These are phyloP conservation scores for Onthophagus taurus DNA, from an alignment of 1,140 invertebrate species.

Conservation along the genomic window DNA sequence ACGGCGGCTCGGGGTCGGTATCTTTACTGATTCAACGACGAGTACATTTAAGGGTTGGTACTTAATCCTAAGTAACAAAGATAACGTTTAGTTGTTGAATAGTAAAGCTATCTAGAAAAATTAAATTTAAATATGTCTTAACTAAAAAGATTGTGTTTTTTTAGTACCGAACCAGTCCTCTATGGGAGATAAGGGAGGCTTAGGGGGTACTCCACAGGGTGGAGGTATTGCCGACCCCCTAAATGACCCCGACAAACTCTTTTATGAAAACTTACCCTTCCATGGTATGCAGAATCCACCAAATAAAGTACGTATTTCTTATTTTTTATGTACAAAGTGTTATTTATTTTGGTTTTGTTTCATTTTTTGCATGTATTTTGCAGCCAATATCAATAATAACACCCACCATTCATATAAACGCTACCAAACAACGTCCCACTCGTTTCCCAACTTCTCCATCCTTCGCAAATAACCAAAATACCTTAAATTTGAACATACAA, in stretches of 20 bases:
- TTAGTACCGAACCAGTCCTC: constrained; percentile 42
- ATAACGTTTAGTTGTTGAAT: no score
- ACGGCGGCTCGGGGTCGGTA: no score
- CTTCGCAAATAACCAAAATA: neutral
- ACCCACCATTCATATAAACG: constrained; percentile 30
- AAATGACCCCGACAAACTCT: constrained; percentile 50
- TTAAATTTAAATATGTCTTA: no score
- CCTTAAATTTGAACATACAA: neutral
- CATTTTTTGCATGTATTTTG: constrained; percentile 32
- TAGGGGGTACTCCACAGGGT: constrained; percentile 33
- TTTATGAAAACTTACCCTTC: constrained; percentile 90
- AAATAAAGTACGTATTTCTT: constrained; percentile 65
- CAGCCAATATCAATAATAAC: constrained; percentile 38
- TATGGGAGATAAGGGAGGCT: constrained; percentile 41
- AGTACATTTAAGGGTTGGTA: constrained; percentile 7
- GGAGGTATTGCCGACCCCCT: constrained; percentile 39
- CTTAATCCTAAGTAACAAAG: no score
- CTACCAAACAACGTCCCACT: constrained; percentile 14
- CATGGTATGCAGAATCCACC: constrained; percentile 82
- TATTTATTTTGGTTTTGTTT: constrained; percentile 9
- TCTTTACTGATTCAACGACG: no score
- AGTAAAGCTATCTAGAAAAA: no score
- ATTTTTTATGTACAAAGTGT: neutral
- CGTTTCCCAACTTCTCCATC: constrained; percentile 12
- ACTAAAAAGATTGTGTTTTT: constrained; percentile 33